Base-by-base conservation (phyloP, 2,888 invertebrate species). In the Dynastes maya region DNA sequence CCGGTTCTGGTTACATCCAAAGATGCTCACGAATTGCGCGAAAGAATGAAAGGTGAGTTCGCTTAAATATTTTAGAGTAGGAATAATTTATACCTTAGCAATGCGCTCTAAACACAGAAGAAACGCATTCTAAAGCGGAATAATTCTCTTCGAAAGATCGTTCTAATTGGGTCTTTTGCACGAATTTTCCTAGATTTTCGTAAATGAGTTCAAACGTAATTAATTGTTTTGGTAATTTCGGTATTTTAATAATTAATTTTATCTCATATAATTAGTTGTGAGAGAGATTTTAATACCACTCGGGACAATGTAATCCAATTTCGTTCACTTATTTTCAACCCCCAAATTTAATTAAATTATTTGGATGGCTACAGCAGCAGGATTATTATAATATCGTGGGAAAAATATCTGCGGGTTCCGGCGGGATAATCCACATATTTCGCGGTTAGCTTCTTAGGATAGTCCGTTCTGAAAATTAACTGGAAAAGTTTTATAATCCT, bases 1-100 rank as follows among this genome's bases (percentile, higher is more conserved):
- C 40, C 61, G 32, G 61, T 16, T 45, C 22, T 55, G 13, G 72
- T 61, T 22, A 32, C 27, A n/a, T 61, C 72, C 11, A 74, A 74
- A 74, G 72, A 74, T 16, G 72, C 72, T 13, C 72, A 74, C n/a
- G 72, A 74, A 74, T 74, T 74, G 40, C 72, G 72, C 16, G 72
- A 74, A 61, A 61, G 61, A 63, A 61, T 74, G 22, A 74, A 74
- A 74, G 72, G 72, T 74, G 58, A 61, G 72, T 11, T 11, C 9
- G n/a, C 3, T 58, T 55, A 55, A 71, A 37, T 55, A 6, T 4
- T 13, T 2, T 16, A 16, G 2, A 37, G 22, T 74, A 72, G 16
- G 58, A 32, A 37, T 3, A 40, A 29, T 37, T 55, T 55, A 32
- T 22, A 16, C 0, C 2, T 58, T 49, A n/a, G 3, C 3, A 32